Conservation (phyloP, 1,140 invertebrate genomes). For the Orchestia grillus region DNA sequence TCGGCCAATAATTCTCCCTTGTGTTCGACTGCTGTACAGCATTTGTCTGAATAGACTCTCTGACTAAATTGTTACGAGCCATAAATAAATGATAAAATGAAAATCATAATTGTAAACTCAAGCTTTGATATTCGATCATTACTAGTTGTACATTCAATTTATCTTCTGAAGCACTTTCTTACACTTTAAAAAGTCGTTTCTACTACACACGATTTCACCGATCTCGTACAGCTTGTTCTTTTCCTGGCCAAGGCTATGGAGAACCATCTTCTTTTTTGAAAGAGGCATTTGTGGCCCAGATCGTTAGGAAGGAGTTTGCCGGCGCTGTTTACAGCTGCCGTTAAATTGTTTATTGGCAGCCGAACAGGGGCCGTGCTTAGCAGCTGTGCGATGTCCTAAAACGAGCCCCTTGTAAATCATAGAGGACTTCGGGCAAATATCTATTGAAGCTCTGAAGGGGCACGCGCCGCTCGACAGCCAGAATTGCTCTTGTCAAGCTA, state of each 20-base stretch:
- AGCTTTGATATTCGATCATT: background rate
- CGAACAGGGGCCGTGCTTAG: background rate
- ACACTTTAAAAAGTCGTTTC: background rate
- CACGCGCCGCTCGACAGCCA: background rate
- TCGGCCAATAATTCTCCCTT: too few species aligned
- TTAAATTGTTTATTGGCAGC: constrained; percentile 38
- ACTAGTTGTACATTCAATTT: background rate
- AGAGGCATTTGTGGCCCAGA: background rate
- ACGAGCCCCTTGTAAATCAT: background rate
- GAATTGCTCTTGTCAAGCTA: background rate
- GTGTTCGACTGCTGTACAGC: too few species aligned
- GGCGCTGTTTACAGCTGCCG: background rate
- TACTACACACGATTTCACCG: background rate
- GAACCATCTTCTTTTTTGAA: background rate
- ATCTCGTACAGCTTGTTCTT: background rate
- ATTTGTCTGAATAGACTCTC: background rate
- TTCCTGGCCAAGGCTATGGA: background rate
- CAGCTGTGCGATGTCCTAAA: background rate
- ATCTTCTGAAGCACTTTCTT: background rate
- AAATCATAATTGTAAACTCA: background rate
- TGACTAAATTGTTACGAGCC: background rate
- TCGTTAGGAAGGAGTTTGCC: constrained; percentile 27
- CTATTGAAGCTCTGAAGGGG: background rate
- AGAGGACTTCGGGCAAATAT: background rate
- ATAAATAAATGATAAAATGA: background rate